Evolutionary conservation across 2,888 invertebrate species (phyloP), one percentile per base, ranked within the genome.

Genomic region (Standfussiana lucernea): DNA sequence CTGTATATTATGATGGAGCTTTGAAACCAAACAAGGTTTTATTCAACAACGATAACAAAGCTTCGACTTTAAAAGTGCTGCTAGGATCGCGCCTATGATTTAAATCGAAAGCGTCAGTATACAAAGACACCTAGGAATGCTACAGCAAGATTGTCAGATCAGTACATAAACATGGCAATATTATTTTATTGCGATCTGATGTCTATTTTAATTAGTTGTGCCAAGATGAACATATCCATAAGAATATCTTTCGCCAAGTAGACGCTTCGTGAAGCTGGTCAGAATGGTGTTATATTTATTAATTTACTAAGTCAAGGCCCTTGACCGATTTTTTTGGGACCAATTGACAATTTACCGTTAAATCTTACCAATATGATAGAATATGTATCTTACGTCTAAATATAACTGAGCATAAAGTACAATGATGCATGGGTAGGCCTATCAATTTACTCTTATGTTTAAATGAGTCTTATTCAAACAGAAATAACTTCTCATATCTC

Each of bases 401-500:
- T 94, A 95, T 91, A 96, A 96, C 95, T 96, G 96, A 96, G 96
- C 95, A 95, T 93, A 94, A 95, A 95, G 94, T 94, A 94, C 95
- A 94, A 94, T 86, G 90, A 92, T 90, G 92, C 88, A 89, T 86
- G 90, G 90, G 92, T 91, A 93, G 92, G 93, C 93, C 92, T 88
- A 91, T 89, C 85, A 85, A 88, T 84, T 83, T 88, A 89, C 88
- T 91, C 80, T 79, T 79, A 79, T 56, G 79, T 86, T 90, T 89
- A 88, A 88, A 89, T 79, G 90, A 90, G 90, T 90, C 89, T 88
- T 90, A 88, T 90, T 86, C 86, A 88, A 90, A 90, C 89, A 88
- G 90, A 85, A 86, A 89, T 80, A 88, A 89, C 80, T 80, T 67
- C 75, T 85, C 82, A 89, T 87, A 83, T 87, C 88, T 87, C 91